Base-by-base conservation (phyloP, 2,888 invertebrate genomes). In the Linnaemya tessellans region DNA sequence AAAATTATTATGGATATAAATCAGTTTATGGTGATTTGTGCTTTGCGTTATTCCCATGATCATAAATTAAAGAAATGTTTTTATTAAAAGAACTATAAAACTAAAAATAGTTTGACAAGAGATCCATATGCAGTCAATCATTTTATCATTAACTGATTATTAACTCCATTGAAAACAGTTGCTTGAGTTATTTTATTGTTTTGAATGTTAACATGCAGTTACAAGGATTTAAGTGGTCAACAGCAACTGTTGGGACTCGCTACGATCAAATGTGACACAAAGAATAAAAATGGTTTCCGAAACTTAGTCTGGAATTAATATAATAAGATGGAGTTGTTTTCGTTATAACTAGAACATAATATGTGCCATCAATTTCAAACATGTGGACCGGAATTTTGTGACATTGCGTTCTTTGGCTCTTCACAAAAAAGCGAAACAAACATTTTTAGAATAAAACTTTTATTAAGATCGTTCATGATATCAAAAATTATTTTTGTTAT, bases 141-240 rank as follows among this genome's bases (percentile, higher is more conserved):
- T 73, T 74, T 78, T 41, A 41, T 56, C 38, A 67, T 78, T 81
- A 74, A 81, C 77, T 73, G 38, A 62, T 77, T 62, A 49, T 67
- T 67, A 62, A 84, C 38, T 62, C 25, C 35, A 60, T 68, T 35
- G 43, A 35, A 68, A 51, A 62, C 49, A 71, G 60, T 51, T 35
- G 46, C 11, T 13, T 41, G 41, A 65, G 15, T 67, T 73, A 54
- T 73, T 80, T 58, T 67, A 60, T 68, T 68, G 18, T 54, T 43
- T 51, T 70, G 60, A 25, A 62, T 51, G 15, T 68, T 20, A 68
- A 60, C 22, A 51, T 38, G 49, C 25, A 35, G n/a, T 22, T 9
- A 30, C 4, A n/a, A 43, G 38, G 3, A 15, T 15, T 22, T 15
- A 1, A 20, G 38, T 43, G n/a, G 9, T 3, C 18, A 15, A 60